A percentile compares a stretch with the other conserved stretches of the same genome.
phyloP scores from a whole-genome alignment of 2,888 invertebrate genomes.

The Synanthedon formicaeformis region DNA sequence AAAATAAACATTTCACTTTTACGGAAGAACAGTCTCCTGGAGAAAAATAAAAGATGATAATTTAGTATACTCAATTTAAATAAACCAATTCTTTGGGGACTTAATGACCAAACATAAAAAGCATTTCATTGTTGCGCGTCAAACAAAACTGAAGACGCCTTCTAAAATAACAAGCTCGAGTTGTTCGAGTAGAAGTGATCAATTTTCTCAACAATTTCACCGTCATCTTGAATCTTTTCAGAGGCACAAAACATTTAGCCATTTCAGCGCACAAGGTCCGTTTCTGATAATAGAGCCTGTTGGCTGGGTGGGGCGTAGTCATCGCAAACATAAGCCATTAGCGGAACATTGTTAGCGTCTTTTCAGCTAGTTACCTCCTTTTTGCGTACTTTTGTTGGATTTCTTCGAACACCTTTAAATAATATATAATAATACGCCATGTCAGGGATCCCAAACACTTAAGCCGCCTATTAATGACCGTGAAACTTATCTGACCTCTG shows the following conservation, averaged over 20 bases:
- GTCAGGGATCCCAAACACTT: too few relatives aligned
- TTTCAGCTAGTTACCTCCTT: conserved; percentile 43
- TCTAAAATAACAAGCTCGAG: conserved; percentile 38
- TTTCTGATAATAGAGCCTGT: conserved; percentile 59
- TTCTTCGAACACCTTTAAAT: conserved; percentile 28
- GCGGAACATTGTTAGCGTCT: conserved; percentile 52
- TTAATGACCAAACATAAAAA: not conserved
- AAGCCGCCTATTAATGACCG: too few relatives aligned
- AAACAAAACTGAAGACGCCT: conserved; percentile 25
- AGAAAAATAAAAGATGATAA: too few relatives aligned
- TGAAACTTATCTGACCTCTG: too few relatives aligned
- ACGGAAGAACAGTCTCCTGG: too few relatives aligned
- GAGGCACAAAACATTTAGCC: conserved; percentile 65
- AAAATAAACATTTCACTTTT: not conserved
- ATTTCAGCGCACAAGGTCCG: conserved; percentile 60
- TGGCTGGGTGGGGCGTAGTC: conserved; percentile 53
- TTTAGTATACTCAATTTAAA: too few relatives aligned
- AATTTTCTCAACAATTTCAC: conserved; percentile 68
- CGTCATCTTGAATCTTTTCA: conserved; percentile 66
- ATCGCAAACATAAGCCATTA: conserved; percentile 66
- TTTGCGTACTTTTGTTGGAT: conserved; percentile 28
- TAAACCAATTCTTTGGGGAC: too few relatives aligned
- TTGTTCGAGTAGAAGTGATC: conserved; percentile 60
- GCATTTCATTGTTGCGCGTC: not conserved
- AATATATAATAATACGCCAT: conserved; percentile 7